Base-by-base conservation (phyloP, 1,140 invertebrate genomes). In the Polypedilum vanderplanki region DNA sequence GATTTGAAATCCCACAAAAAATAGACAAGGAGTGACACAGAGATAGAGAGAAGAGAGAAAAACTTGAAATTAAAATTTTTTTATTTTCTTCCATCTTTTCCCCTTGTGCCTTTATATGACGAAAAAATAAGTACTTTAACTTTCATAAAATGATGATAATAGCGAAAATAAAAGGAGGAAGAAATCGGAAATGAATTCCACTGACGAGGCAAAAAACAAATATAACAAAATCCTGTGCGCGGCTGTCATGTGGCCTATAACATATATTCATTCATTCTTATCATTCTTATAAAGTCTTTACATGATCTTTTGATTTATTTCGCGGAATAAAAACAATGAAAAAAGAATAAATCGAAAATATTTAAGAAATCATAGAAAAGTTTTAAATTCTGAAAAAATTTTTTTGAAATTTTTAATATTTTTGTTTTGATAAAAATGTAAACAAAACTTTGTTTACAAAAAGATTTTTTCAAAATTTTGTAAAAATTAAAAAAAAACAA, bases 171-270 rank as follows among this genome's bases (percentile, higher is more conserved):
- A 70, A 18, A 70, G 18, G 9, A 18, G 9, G 18, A 10, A 18
- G 18, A 70, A 18, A 70, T 18, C 15, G 65, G 9, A 18, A 20
- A 70, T 9, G 17, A 70, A 70, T 18, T 70, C 24, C 17, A 70
- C 17, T 20, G 20, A 70, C 17, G 20, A 70, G 3, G 20, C 17
- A 70, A 18, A 70, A 70, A 70, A 70, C n/a, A n/a, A n/a, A n/a
- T n/a, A 70, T 20, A 18, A 70, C 17, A 70, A 70, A 20, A 33
- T 33, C 24, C 24, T 33, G n/a, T 67, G 17, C 20, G 15, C 65
- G 17, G 17, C 65, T 70, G 65, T 70, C 65, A 70, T 70, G 65
- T 70, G 65, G 65, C 65, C 65, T 70, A 70, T 20, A 20, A 70
- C n/a, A 18, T 10, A 20, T 17, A 10, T 33, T 33, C 5, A 33